These are phyloP conservation scores for Macrotrachela quadricornifera DNA, from an alignment of 1,140 invertebrate species.

Conservation along the genomic window DNA sequence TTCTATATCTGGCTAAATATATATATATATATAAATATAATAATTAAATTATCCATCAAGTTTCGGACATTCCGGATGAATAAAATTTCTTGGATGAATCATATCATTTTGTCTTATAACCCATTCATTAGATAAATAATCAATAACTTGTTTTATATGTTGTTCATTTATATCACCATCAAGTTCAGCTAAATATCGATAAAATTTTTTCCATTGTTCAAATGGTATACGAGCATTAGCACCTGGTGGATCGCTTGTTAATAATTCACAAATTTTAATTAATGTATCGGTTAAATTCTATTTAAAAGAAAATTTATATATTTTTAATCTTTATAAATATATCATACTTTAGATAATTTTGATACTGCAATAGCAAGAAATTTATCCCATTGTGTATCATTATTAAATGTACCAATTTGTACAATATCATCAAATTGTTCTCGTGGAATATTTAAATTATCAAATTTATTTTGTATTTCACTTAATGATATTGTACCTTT, in stretches of 20 bases:
- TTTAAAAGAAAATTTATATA: neutral
- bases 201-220: slow-evolving; percentile 42
- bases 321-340: neutral
- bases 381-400: slow-evolving; percentile 38
- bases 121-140: slow-evolving; percentile 24
- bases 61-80: slow-evolving; percentile 22
- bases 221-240: slow-evolving; percentile 48
- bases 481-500: slow-evolving; percentile 22
- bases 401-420: slow-evolving; percentile 38
- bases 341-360: slow-evolving; percentile 33
- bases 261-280: slow-evolving; percentile 52
- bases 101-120: slow-evolving; percentile 28
- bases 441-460: slow-evolving; percentile 39
- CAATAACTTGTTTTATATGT: slow-evolving; percentile 23
- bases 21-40: too few relatives aligned
- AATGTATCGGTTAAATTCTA: slow-evolving; percentile 53
- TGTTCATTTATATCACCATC: slow-evolving; percentile 36
- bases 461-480: slow-evolving; percentile 39
- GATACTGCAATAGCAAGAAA: slow-evolving; percentile 46
- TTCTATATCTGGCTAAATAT: too few relatives aligned
- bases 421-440: slow-evolving; percentile 40
- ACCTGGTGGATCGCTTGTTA: slow-evolving; percentile 57
- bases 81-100: slow-evolving; percentile 28
- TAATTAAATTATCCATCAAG: too few relatives aligned
- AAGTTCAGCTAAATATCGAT: slow-evolving; percentile 44